Conservation (phyloP, 2,888 invertebrate genomes). For the Synanthedon myopaeformis region DNA sequence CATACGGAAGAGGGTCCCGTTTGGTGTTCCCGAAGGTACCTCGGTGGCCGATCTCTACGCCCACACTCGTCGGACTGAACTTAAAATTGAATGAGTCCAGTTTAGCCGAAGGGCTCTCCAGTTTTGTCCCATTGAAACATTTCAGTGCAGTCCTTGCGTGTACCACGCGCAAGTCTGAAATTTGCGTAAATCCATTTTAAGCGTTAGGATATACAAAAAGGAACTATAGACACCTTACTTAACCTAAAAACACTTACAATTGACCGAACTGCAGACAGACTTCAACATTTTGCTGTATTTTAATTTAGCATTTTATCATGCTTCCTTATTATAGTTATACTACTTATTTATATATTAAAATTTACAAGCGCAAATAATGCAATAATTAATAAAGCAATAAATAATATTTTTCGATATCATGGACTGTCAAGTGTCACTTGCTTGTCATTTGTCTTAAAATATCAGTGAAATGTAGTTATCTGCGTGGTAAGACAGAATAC, state of each 20-base stretch:
- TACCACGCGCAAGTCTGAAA: slow-evolving; percentile 47
- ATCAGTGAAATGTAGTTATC: too few relatives aligned
- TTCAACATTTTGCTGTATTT: slow-evolving; percentile 31
- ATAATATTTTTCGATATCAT: too few relatives aligned
- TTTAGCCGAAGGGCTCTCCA: slow-evolving; percentile 16
- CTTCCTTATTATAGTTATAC: not conserved
- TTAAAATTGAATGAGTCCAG: slow-evolving; percentile 20
- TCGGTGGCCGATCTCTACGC: slow-evolving; percentile 40
- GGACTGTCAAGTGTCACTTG: too few relatives aligned
- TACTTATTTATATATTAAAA: not conserved
- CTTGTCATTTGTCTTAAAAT: too few relatives aligned
- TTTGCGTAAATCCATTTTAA: slow-evolving; percentile 2
- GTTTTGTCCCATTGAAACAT: slow-evolving; percentile 36
- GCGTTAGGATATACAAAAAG: slow-evolving; percentile 6
- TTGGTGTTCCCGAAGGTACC: slow-evolving; percentile 23
- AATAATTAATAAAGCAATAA: too few relatives aligned
- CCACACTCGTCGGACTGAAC: slow-evolving; percentile 44
- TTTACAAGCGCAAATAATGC: too few relatives aligned
- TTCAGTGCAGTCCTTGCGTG: slow-evolving; percentile 44
- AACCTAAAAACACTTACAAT: slow-evolving; percentile 54
- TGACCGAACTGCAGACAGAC: slow-evolving; percentile 42
- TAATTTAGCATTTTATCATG: not conserved
- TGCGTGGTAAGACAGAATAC: too few relatives aligned
- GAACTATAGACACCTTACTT: slow-evolving; percentile 11
- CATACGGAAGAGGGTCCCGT: slow-evolving; percentile 46